A percentile compares a stretch with the other conserved stretches of the same genome.
Conservation (phyloP, 2,888 invertebrate species). For the Callosobruchus maculatus region DNA sequence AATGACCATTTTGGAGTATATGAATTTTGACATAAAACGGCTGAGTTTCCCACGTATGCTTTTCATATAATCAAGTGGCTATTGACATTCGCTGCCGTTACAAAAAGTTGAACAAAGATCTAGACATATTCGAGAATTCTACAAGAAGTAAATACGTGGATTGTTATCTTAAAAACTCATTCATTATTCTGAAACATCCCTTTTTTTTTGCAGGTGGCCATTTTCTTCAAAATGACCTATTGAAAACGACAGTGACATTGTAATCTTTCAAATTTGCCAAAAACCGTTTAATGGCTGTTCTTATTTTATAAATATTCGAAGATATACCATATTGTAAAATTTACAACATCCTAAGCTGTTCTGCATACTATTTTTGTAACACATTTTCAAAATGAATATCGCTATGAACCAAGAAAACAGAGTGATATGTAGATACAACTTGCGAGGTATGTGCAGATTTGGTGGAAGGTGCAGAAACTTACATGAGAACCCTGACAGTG, state of each 20-base stretch:
- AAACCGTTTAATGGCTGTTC: neutral
- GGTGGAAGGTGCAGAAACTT: slow-evolving; percentile 26
- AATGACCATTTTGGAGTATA: too few species aligned
- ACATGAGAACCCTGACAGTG: slow-evolving; percentile 15
- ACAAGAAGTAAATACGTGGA: too few species aligned
- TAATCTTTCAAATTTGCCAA: neutral
- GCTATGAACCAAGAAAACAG: slow-evolving; percentile 4
- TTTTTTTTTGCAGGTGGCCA: too few species aligned
- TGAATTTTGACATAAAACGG: too few species aligned
- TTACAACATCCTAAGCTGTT: neutral
- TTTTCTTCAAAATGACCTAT: neutral
- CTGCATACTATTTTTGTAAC: neutral
- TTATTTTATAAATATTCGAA: neutral
- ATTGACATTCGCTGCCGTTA: too few species aligned
- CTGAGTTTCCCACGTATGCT: too few species aligned
- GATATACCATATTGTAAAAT: neutral
- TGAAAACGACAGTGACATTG: neutral
- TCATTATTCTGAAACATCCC: too few species aligned
- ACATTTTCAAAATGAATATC: neutral
- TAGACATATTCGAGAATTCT: too few species aligned
- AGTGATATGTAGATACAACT: slow-evolving; percentile 23
- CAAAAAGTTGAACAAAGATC: too few species aligned
- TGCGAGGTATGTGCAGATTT: slow-evolving; percentile 28
- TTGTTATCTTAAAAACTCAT: too few species aligned
- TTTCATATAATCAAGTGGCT: too few species aligned